phyloP scores from a whole-genome alignment of 1,140 invertebrate species.

The Drosophila sp. region DNA sequence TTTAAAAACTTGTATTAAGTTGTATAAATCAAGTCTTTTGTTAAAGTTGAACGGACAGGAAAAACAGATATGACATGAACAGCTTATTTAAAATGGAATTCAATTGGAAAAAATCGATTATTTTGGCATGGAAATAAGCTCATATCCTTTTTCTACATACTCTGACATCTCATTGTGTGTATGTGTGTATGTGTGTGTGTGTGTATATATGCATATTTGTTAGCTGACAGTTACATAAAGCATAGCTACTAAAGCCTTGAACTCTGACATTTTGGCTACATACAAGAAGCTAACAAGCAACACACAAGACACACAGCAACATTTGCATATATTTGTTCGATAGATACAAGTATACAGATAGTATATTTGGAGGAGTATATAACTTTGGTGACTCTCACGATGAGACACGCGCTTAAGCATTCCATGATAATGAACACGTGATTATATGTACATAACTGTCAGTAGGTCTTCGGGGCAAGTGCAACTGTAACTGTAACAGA shows the following conservation, averaged over 20 bases:
- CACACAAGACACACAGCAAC: constrained; percentile 21
- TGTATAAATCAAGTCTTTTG: constrained; percentile 6
- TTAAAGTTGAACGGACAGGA: constrained; percentile 1
- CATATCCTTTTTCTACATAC: constrained; percentile 1
- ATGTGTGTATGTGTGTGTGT: too few species aligned
- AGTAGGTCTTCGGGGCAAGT: constrained; percentile 44
- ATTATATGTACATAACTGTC: constrained; percentile 68
- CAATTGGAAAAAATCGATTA: constrained; percentile 35
- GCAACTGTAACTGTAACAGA: constrained; percentile 39
- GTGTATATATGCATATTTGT: too few species aligned
- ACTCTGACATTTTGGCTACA: constrained; percentile 68
- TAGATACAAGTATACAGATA: constrained; percentile 24
- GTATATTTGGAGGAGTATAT: constrained; percentile 1
- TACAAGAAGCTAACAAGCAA: constrained; percentile 2
- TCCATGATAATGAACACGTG: constrained; percentile 79
- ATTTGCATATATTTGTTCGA: constrained; percentile 25
- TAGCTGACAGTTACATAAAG: constrained; percentile 38
- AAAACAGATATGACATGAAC: constrained; percentile 5
- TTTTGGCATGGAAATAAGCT: constrained; percentile 24
- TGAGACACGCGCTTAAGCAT: constrained; percentile 71
- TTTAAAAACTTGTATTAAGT: too few species aligned
- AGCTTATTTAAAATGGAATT: constrained; percentile 8
- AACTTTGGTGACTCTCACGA: constrained; percentile 49
- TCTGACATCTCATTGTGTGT: too few species aligned
- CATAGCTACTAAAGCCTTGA: constrained; percentile 59